phyloP scores from a whole-genome alignment of 1,140 invertebrate genomes.

The Triops longicaudatus region DNA sequence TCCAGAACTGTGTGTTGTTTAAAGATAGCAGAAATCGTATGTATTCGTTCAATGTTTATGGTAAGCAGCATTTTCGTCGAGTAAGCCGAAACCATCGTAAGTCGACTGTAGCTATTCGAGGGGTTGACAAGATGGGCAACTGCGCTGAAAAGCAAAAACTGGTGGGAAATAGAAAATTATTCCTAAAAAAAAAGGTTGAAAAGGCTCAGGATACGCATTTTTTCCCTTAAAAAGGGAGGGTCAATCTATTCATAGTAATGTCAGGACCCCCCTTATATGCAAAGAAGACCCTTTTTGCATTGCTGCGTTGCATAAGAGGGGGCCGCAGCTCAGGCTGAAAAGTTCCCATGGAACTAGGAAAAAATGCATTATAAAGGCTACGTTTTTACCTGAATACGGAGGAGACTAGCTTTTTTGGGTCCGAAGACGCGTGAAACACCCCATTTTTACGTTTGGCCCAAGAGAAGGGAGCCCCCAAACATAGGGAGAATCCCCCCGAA shows the following conservation, averaged over 20 bases:
- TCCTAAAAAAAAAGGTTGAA: not conserved
- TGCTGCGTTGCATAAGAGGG: not conserved
- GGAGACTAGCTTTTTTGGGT: not conserved
- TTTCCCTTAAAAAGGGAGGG: not conserved
- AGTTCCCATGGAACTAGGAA: not conserved
- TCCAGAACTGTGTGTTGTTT: too few species aligned
- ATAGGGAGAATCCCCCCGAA: not conserved
- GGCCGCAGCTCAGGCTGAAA: not conserved
- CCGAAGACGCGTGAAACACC: not conserved
- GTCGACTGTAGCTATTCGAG: too few species aligned
- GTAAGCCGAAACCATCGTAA: too few species aligned
- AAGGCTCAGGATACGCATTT: not conserved
- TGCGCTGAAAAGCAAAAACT: too few species aligned
- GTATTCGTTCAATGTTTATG: too few species aligned
- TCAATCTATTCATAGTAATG: not conserved
- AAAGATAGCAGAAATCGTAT: too few species aligned
- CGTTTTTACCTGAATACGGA: not conserved
- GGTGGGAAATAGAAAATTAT: not conserved
- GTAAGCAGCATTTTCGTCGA: too few species aligned
- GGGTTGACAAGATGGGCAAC: too few species aligned
- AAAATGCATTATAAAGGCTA: not conserved
- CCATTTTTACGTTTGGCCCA: not conserved
- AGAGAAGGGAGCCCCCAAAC: not conserved
- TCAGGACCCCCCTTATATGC: slow-evolving; percentile 8
- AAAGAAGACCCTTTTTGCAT: slow-evolving; percentile 5